A percentile compares a stretch with the other conserved stretches of the same genome.
These are phyloP conservation scores for Prunella strophiata DNA, from an alignment of 2,797 vertebrate genomes.

Conservation along the genomic window DNA sequence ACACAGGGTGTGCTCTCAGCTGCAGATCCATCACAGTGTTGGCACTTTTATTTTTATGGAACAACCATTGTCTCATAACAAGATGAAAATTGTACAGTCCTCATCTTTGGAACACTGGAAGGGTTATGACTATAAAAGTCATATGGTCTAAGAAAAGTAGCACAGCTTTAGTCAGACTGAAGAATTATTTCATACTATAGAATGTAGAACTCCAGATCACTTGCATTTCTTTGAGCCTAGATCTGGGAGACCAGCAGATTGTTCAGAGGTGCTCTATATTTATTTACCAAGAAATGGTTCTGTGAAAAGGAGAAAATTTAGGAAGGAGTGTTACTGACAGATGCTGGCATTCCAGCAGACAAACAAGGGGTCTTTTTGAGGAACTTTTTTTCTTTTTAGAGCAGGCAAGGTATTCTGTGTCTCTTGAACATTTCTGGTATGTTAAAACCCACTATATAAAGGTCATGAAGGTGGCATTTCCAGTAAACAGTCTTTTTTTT, in stretches of 20 bases:
- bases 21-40: conserved; percentile 4
- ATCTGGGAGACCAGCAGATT: neutral
- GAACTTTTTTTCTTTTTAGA: neutral
- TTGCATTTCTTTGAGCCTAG: neutral
- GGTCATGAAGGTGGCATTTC: neutral
- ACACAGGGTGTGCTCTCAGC: neutral
- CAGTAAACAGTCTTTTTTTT: neutral
- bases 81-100: conserved; percentile 1
- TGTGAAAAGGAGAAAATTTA: neutral
- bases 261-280: neutral
- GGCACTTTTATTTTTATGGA: conserved; percentile 32
- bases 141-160: neutral
- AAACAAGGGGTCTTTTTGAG: neutral
- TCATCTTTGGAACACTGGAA: conserved; percentile 10
- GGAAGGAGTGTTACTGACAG: neutral
- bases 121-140: conserved; percentile 4
- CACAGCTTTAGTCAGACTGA: neutral
- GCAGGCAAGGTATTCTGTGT: neutral
- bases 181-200: neutral
- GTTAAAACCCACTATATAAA: neutral
- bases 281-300: neutral
- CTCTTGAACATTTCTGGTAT: neutral
- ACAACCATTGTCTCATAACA: conserved; percentile 5
- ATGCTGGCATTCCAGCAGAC: neutral
- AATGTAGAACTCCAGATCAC: neutral